phyloP scores from a whole-genome alignment of 2,113 vertebrate genomes.

The Theristicus caerulescens region DNA sequence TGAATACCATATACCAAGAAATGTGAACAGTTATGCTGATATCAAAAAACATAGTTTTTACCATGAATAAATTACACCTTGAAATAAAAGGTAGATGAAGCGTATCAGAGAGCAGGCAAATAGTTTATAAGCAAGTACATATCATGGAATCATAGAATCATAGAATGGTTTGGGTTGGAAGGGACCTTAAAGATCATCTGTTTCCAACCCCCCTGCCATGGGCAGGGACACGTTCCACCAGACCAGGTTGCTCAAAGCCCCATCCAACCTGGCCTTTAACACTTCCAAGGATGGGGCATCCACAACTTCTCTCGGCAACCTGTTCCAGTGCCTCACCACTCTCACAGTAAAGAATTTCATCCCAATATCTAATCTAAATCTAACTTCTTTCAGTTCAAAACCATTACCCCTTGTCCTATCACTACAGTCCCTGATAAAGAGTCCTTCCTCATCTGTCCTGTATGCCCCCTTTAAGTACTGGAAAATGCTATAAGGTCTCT shows the following conservation, averaged over 20 bases:
- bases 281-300: accelerated
- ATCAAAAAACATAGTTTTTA: neutral
- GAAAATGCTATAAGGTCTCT: neutral
- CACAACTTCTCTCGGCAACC: neutral
- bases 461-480: neutral
- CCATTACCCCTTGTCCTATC: neutral
- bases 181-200: neutral
- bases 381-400: neutral
- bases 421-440: neutral
- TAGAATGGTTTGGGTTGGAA: neutral
- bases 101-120: neutral
- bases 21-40: neutral
- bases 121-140: neutral
- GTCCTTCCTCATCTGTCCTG: neutral
- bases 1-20: neutral
- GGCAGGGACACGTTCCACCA: neutral
- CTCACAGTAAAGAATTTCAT: neutral
- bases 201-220: neutral
- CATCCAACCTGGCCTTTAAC: neutral
- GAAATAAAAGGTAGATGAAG: neutral
- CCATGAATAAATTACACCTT: neutral
- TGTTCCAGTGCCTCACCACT: neutral
- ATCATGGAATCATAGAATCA: too few species aligned
- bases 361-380: neutral
- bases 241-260: neutral